Percentiles rank a stretch among this genome's conserved stretches.
These are phyloP conservation scores for Sycobia sp. DNA, from an alignment of 1,140 invertebrate genomes.

Conservation along the genomic window DNA sequence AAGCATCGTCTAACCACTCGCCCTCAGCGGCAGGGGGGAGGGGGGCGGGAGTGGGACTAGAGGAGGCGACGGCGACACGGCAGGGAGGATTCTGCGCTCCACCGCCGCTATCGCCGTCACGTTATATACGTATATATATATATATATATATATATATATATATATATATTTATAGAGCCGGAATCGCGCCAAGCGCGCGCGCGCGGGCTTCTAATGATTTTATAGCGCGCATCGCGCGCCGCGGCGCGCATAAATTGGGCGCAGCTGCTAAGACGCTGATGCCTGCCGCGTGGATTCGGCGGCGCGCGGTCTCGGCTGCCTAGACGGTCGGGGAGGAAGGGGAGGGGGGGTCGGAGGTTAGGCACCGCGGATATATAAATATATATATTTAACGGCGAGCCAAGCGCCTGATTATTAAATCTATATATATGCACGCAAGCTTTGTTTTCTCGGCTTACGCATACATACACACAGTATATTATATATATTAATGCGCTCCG, in stretches of 20 bases:
- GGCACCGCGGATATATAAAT: too few relatives aligned
- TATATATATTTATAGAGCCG: too few relatives aligned
- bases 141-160: too few relatives aligned
- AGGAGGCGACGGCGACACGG: slow-evolving; percentile 46
- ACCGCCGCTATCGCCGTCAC: slow-evolving; percentile 8
- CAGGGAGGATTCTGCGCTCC: slow-evolving; percentile 40
- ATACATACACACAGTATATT: too few relatives aligned
- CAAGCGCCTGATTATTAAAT: too few relatives aligned
- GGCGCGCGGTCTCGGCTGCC: slow-evolving; percentile 20
- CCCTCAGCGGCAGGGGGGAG: too few relatives aligned
- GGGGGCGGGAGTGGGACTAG: background rate
- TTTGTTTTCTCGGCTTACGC: too few relatives aligned
- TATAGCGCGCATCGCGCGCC: slow-evolving; percentile 35
- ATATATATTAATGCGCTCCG: too few relatives aligned
- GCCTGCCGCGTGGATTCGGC: background rate
- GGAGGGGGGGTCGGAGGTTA: slow-evolving; percentile 30
- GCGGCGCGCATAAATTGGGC: slow-evolving; percentile 26
- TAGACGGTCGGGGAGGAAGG: slow-evolving; percentile 10
- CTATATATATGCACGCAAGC: too few relatives aligned
- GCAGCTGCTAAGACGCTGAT: background rate
- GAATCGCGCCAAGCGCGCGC: background rate
- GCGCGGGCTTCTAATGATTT: slow-evolving; percentile 59
- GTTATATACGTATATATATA: too few relatives aligned
- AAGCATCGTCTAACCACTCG: slow-evolving; percentile 56
- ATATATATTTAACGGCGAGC: too few relatives aligned